Base-by-base conservation (phyloP, 2,113 vertebrate species). In the Etheostoma cragini region DNA sequence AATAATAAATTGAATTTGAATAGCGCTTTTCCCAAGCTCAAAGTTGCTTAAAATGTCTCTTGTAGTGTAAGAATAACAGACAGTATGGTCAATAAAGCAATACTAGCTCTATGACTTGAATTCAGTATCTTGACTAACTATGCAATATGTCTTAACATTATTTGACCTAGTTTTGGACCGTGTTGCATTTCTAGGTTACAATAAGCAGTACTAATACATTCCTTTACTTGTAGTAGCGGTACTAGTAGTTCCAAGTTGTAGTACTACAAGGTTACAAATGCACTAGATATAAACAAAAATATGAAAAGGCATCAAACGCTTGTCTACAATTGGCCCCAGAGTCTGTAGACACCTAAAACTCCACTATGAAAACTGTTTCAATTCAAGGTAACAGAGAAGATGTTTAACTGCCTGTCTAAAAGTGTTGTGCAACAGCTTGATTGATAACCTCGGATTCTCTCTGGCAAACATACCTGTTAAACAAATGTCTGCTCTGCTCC, bases 391-490 rank as follows among this genome's bases (percentile, higher is more conserved):
- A 47, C 14, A 62, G 33, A 62, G 35, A 1, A 17, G 6, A 14
- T 53, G 33, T 75, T 35, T 53, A 17, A 16, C 24, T 79, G 13
- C 14, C 22, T 74, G 60, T 77, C n/a, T 76, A n/a, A 30, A 75
- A 19, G 5, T 63, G 38, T 7, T 56, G 42, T 16, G 54, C 11
- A 64, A 57, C 24, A 47, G 61, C 26, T 14, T 46, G 61, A 69
- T 60, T 81, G 64, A 87, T 77, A 80, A 75, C 85, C 73, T 83
- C 60, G 21, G 1, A 49, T 42, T 82, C 74, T 2, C 42, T 75
- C 75, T 71, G 66, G 22, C 68, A 65, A 76, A 86, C 56, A 82
- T 64, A 88, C 80, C 87, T 84, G 16, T 67, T 78, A 58, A 78
- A 66, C 66, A 76, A 78, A 87, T 1, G 30, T 72, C 71, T 72